Evolutionary conservation across 2,888 invertebrate species (phyloP).

Genomic region (Drosophila affinis): DNA sequence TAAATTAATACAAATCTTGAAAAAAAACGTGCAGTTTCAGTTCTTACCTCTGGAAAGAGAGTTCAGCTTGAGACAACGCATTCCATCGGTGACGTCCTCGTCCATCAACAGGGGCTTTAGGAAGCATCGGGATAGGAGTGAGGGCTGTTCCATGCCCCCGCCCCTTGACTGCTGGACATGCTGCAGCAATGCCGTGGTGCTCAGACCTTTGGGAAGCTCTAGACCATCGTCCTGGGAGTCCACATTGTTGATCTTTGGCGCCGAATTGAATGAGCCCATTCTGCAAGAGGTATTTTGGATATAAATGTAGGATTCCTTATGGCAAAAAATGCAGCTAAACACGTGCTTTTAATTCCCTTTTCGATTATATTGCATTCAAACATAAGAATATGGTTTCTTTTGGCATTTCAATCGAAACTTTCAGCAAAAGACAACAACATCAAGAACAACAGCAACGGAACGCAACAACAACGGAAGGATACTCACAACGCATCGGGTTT

Average conservation of each 20-base stretch:
- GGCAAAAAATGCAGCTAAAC: neutral
- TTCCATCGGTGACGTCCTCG: slow-evolving; percentile 81
- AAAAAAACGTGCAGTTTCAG: neutral
- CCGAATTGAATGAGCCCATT: slow-evolving; percentile 90
- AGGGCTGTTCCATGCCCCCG: slow-evolving; percentile 83
- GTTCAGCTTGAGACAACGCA: slow-evolving; percentile 84
- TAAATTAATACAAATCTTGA: slow-evolving; percentile 17
- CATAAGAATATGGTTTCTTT: slow-evolving; percentile 9
- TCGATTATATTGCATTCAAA: slow-evolving; percentile 25
- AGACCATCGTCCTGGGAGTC: slow-evolving; percentile 87
- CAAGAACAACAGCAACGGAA: slow-evolving; percentile 26
- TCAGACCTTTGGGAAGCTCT: slow-evolving; percentile 84
- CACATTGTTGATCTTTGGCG: slow-evolving; percentile 87
- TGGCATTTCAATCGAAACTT: slow-evolving; percentile 29
- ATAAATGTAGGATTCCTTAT: neutral
- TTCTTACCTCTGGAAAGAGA: slow-evolving; percentile 83
- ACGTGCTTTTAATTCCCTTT: slow-evolving; percentile 9
- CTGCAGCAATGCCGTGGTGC: slow-evolving; percentile 85
- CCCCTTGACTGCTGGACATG: slow-evolving; percentile 84
- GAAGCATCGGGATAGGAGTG: slow-evolving; percentile 83
- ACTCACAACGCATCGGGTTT: slow-evolving; percentile 79
- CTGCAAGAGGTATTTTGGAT: slow-evolving; percentile 83
- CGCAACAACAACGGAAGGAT: slow-evolving; percentile 32
- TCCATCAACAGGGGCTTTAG: slow-evolving; percentile 70
- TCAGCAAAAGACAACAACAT: slow-evolving; percentile 22